Evolutionary conservation across 2,113 vertebrate genomes (phyloP).

Genomic region (Psammodynastes pulverulentus): DNA sequence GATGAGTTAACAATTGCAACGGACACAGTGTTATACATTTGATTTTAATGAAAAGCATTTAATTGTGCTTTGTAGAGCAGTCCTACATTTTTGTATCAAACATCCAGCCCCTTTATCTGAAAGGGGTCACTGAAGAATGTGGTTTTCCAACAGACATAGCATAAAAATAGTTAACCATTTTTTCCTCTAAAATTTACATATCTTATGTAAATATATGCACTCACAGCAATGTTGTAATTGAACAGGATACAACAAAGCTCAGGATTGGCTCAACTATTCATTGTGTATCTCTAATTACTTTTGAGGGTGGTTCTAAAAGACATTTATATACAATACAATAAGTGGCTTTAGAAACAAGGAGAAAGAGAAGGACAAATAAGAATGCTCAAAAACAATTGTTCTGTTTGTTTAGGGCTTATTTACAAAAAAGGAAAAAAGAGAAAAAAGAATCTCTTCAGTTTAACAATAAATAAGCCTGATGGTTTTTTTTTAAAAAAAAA

Average conservation of each 20-base stretch:
- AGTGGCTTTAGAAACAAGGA: constrained; percentile 58
- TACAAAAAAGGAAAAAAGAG: constrained; percentile 64
- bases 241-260: constrained; percentile 47
- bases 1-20: background rate
- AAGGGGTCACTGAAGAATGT: constrained; percentile 50
- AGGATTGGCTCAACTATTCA: constrained; percentile 46
- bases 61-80: constrained; percentile 60
- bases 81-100: constrained; percentile 36
- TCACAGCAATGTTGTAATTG: constrained; percentile 53
- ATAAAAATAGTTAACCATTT: constrained; percentile 57
- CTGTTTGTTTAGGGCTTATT: constrained; percentile 58
- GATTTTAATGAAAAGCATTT: constrained; percentile 37
- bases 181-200: constrained; percentile 56
- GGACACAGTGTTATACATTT: constrained; percentile 28
- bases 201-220: constrained; percentile 51
- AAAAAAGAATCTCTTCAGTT: constrained; percentile 48
- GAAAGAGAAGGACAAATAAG: constrained; percentile 27
- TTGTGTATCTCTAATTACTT: constrained; percentile 21
- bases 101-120: constrained; percentile 33
- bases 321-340: constrained; percentile 46
- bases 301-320: constrained; percentile 39
- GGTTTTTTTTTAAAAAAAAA: constrained; percentile 49
- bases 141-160: constrained; percentile 61
- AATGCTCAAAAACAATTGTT: constrained; percentile 61
- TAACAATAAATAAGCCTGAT: constrained; percentile 78